These are phyloP conservation scores for Himalopsyche japonica DNA, from an alignment of 2,888 invertebrate species.

Conservation along the genomic window DNA sequence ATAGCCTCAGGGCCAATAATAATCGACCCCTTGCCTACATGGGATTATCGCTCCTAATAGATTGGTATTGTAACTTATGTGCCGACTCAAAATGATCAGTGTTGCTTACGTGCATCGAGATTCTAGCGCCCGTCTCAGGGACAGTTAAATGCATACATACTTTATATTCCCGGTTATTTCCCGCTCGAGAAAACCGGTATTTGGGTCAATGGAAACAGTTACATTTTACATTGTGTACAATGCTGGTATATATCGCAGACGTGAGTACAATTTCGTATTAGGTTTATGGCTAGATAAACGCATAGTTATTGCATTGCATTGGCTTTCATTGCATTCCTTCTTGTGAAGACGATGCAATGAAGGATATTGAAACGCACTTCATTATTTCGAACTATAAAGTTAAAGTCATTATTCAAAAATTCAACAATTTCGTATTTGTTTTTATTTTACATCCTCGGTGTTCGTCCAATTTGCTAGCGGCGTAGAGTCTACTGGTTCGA, in stretches of 20 bases:
- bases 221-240: neutral
- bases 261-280: neutral
- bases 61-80: neutral
- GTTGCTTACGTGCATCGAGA: neutral
- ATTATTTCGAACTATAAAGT: too few relatives aligned
- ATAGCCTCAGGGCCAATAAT: too few relatives aligned
- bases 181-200: constrained; percentile 5
- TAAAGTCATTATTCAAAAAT: too few relatives aligned
- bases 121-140: neutral
- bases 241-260: neutral
- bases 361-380: neutral
- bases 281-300: neutral
- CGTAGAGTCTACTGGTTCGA: too few relatives aligned
- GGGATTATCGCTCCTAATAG: neutral
- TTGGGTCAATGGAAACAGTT: constrained; percentile 3
- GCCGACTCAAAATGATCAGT: neutral
- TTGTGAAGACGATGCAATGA: neutral
- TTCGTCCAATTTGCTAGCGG: too few relatives aligned
- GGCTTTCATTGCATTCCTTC: neutral
- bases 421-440: too few relatives aligned
- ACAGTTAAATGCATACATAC: neutral
- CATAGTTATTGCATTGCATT: neutral
- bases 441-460: too few relatives aligned
- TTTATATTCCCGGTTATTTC: neutral
- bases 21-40: too few relatives aligned